Conservation (phyloP, 2,113 vertebrate genomes). For the Sarotherodon lohbergeri region DNA sequence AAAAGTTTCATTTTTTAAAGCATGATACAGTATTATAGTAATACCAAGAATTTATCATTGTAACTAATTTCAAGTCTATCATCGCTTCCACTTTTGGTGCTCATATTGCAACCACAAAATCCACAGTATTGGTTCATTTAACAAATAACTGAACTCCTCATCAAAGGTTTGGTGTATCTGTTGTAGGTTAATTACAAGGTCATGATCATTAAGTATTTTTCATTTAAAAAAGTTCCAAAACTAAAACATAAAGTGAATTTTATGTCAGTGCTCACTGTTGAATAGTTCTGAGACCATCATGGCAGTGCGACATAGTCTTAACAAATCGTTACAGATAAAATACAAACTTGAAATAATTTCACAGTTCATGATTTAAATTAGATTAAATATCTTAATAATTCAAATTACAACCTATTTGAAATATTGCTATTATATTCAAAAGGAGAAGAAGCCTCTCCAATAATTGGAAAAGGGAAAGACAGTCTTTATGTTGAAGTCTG, state of each 20-base stretch:
- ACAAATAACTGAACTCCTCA: not conserved
- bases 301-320: not conserved
- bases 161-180: not conserved
- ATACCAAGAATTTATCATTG: not conserved
- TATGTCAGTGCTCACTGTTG: not conserved
- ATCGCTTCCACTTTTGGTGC: not conserved
- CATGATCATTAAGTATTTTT: not conserved
- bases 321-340: not conserved
- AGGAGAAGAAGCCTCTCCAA: not conserved
- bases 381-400: not conserved
- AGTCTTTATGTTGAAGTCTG: not conserved
- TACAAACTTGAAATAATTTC: not conserved
- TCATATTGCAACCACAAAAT: not conserved
- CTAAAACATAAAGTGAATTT: not conserved
- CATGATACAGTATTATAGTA: not conserved
- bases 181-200: not conserved
- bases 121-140: rapidly evolving
- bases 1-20: not conserved
- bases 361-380: not conserved
- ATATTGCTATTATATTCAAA: not conserved
- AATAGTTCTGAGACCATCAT: not conserved
- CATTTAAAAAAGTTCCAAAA: not conserved
- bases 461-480: not conserved
- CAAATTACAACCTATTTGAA: not conserved
- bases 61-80: not conserved